Conservation (phyloP, 2,113 vertebrate genomes). For the Eleginops maclovinus region DNA sequence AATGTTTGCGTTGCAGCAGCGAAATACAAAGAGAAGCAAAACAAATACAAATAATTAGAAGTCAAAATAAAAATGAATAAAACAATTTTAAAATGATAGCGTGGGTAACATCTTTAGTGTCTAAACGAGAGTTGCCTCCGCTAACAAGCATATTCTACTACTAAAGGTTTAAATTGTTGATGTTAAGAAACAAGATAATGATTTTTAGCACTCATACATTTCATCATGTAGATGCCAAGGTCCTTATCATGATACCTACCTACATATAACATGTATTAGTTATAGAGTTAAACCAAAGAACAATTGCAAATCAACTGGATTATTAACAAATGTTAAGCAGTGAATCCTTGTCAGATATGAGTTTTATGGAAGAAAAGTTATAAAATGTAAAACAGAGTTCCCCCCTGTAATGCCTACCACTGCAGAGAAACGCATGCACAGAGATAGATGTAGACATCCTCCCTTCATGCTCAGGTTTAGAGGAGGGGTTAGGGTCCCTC, state of each 20-base stretch:
- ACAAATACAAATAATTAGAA: too few relatives aligned
- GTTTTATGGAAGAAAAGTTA: not conserved
- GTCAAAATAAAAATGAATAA: too few relatives aligned
- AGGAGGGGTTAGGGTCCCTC: constrained; percentile 36
- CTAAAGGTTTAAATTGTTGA: not conserved
- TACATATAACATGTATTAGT: too few relatives aligned
- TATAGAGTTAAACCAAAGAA: not conserved
- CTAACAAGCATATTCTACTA: too few relatives aligned
- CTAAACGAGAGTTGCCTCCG: not conserved
- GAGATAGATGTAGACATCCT: not conserved
- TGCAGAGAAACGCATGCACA: not conserved
- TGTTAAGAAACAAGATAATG: not conserved
- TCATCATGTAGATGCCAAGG: not conserved
- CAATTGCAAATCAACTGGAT: not conserved
- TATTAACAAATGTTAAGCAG: not conserved
- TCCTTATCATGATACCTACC: not conserved
- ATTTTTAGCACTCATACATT: not conserved
- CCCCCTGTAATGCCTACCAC: not conserved
- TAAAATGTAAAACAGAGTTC: not conserved
- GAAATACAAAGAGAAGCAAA: too few relatives aligned
- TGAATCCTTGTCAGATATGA: not conserved
- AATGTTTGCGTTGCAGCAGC: too few relatives aligned
- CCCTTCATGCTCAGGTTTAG: constrained; percentile 6
- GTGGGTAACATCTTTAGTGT: not conserved
- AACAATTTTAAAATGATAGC: too few relatives aligned